These are phyloP conservation scores for Cepphus grylle DNA, from an alignment of 2,113 vertebrate species.

Conservation along the genomic window DNA sequence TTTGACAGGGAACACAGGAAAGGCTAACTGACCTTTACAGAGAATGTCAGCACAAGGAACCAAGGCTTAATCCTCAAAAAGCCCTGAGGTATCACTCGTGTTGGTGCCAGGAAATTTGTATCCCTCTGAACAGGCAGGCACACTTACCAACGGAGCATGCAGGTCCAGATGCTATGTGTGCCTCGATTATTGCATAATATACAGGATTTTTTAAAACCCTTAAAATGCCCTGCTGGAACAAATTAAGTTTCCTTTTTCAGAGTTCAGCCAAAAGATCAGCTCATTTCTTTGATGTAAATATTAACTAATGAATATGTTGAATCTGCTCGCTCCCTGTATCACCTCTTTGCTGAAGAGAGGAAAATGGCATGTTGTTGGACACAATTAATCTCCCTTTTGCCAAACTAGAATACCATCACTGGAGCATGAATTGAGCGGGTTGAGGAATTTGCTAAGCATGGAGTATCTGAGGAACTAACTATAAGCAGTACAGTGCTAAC, in stretches of 20 bases:
- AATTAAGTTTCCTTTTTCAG: neutral
- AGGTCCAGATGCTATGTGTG: neutral
- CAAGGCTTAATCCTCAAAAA: slow-evolving; percentile 50
- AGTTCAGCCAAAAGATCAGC: neutral
- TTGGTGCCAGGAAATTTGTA: slow-evolving; percentile 28
- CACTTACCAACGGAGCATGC: neutral
- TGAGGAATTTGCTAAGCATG: neutral
- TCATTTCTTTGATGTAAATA: neutral
- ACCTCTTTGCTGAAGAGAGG: neutral
- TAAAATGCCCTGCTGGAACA: neutral
- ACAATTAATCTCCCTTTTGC: neutral
- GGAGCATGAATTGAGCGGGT: neutral
- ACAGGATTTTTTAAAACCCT: neutral
- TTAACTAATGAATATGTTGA: neutral
- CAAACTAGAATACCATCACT: neutral
- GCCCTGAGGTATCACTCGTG: neutral
- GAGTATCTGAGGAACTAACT: neutral
- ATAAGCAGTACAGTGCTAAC: neutral
- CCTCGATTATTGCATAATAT: neutral
- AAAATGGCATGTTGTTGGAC: neutral
- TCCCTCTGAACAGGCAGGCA: neutral
- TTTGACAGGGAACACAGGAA: slow-evolving; percentile 18
- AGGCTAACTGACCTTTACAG: slow-evolving; percentile 54
- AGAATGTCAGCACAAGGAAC: slow-evolving; percentile 38
- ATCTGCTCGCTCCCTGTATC: neutral